Evolutionary conservation across 2,113 vertebrate genomes (phyloP), one percentile per base, ranked within the genome.

Genomic region (Gyps fulvus): DNA sequence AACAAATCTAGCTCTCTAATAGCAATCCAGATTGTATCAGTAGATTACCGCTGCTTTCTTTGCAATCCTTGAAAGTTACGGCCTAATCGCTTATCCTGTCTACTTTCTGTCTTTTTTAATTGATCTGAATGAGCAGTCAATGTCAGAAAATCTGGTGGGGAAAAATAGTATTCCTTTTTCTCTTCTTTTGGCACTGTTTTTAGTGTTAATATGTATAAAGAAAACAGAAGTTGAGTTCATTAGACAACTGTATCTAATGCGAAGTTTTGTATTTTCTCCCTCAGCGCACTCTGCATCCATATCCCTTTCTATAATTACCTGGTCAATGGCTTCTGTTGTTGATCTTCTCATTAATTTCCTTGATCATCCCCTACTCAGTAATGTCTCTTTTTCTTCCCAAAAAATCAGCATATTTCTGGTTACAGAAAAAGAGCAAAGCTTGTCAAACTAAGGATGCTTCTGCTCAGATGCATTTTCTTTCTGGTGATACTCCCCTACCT

Each of bases 231-330:
- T 38, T 47, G 47, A 52, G 8, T 43, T 79, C 8, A 10, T 77
- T 77, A 70, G 73, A 34, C 31, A 49, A 4, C 31, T 61, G 11
- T 59, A 15, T 52, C 16, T 61, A 54, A 29, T 49, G 40, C 0
- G 4, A 15, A 76, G 40, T 47, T 85, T 79, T 83, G 2, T 26
- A 8, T 70, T 13, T 76, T 77, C 71, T 80, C 55, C 22, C 12
- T 86, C 31, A 19, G 20, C 0, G 0, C 23, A 29, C 47, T 1
- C 1, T 72, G 2, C 2, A 1, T 57, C 22, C 10, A 0, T 66
- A 29, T 83, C 11, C 15, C 45, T 58, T 92, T 73, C 45, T 81
- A 0, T 50, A 81, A n/a, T 50, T 32, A 38, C 17, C 10, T 70
- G 15, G 66, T 78, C 10, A 50, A 4, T 80, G 16, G 25, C 27